These are phyloP conservation scores for Pemphigus obesinymphae DNA, from an alignment of 1,140 invertebrate genomes.

Conservation along the genomic window DNA sequence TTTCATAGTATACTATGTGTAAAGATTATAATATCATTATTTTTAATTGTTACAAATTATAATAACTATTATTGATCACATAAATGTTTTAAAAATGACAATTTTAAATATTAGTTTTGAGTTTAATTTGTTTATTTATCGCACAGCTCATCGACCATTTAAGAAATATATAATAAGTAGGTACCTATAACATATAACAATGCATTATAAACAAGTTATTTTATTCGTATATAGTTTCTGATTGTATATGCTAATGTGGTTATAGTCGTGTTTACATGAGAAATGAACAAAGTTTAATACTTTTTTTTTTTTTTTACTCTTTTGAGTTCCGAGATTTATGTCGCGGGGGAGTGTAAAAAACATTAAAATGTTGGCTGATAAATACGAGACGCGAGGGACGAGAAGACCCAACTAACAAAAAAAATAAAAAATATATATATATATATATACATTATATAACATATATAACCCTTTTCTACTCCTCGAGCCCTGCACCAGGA, in stretches of 20 bases:
- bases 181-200: too few relatives aligned
- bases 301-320: constrained; percentile 1
- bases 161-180: too few relatives aligned
- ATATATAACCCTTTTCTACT: constrained; percentile 9
- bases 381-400: constrained; percentile 25
- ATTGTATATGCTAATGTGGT: neutral
- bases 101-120: too few relatives aligned
- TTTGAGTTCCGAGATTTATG: constrained; percentile 36
- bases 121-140: too few relatives aligned
- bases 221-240: neutral
- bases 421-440: neutral
- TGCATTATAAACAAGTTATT: neutral
- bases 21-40: too few relatives aligned
- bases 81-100: too few relatives aligned
- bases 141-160: too few relatives aligned
- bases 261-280: constrained; percentile 1
- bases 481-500: neutral
- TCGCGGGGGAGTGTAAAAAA: constrained; percentile 28
- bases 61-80: too few relatives aligned
- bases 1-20: too few relatives aligned
- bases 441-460: neutral
- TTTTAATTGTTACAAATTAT: too few relatives aligned
- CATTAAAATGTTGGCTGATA: constrained; percentile 36
- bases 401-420: constrained; percentile 16
- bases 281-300: constrained; percentile 2